These are phyloP conservation scores for Siphamia tubifer DNA, from an alignment of 2,113 vertebrate species.

Conservation along the genomic window DNA sequence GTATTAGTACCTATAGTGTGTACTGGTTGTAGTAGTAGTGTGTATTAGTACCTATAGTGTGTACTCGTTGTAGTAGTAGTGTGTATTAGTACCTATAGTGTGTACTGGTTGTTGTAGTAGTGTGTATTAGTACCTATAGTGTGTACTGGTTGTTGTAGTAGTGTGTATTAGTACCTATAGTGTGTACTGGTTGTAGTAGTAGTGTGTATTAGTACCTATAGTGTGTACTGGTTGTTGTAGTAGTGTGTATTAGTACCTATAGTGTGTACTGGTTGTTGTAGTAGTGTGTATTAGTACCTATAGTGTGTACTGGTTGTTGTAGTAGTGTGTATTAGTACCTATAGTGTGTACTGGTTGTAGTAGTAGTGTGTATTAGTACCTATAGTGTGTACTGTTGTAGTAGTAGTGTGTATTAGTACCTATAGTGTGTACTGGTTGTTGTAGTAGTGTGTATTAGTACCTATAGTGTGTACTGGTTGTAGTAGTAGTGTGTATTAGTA, in stretches of 20 bases:
- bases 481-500: no score
- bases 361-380: constrained; percentile 64
- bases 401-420: no score
- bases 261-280: not conserved
- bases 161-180: accelerated
- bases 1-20: no score
- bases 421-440: no score
- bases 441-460: no score
- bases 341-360: not conserved
- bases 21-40: no score
- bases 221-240: constrained; percentile 85
- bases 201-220: constrained; percentile 79
- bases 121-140: not conserved
- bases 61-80: not conserved
- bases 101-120: constrained; percentile 82
- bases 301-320: not conserved
- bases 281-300: not conserved
- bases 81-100: constrained; percentile 80
- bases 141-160: not conserved
- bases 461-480: no score
- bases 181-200: not conserved
- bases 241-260: not conserved
- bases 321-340: accelerated
- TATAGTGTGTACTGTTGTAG: constrained; percentile 85
- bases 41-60: no score